Evolutionary conservation across 2,797 vertebrate species (phyloP), one percentile per base, ranked within the genome.

Genomic region (Esox lucius): DNA sequence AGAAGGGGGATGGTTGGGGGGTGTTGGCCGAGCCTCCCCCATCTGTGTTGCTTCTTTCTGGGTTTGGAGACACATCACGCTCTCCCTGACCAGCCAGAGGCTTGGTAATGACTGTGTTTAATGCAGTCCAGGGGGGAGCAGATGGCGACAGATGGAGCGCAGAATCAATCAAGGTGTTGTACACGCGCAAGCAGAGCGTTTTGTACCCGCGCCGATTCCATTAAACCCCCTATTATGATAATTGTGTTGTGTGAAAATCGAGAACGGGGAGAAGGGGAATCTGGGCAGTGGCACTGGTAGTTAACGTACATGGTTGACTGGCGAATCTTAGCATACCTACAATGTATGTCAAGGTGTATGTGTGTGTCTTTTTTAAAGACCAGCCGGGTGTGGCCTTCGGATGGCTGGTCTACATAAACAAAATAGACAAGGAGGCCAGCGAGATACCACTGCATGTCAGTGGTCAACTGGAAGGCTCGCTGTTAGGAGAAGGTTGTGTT

Each of bases 71-170:
- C 39, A 13, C 9, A 13, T 59, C 13, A 9, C 49, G 53, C 48
- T 24, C 59, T 51, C 67, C 66, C 75, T 74, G 78, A 80, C 78
- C 76, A 48, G 70, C 70, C 49, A 66, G 68, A 28, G 70, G 68
- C 74, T 56, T 65, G 62, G 71, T 80, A 76, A 78, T 80, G 78
- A 76, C 71, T 68, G 56, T 78, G 74, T 78, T 80, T 78, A 75
- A 67, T 75, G 77, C 68, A 33, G 76, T 65, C 71, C 22, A 35
- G 62, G 49, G 48, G 48, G 31, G 61, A 72, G 67, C 83, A 84
- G 83, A 84, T 81, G 80, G 83, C 59, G 48, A 80, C 83, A 81
- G 80, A 84, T 80, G 77, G 77, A 72, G 71, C 66, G 33, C 46
- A 62, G 75, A 80, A 84, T 78, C 71, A 71, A 78, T 81, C 73